phyloP scores from a whole-genome alignment of 30 jellyfish, hydroid and myxozoan species.

The Cassiopea xamachana region DNA sequence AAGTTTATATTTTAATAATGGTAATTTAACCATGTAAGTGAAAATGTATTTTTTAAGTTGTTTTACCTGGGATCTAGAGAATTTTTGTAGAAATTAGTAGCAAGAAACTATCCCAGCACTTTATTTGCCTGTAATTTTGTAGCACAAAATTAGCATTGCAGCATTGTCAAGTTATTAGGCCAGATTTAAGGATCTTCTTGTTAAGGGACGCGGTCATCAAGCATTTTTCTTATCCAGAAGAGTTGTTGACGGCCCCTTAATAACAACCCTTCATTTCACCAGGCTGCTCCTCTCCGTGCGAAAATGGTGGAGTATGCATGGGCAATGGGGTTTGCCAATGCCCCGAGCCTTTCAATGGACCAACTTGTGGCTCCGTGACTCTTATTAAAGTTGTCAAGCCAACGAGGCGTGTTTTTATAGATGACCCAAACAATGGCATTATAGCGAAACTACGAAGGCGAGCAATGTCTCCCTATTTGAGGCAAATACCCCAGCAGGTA shows the following conservation, averaged over 20 bases:
- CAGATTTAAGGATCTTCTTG: too few relatives aligned
- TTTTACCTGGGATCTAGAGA: too few relatives aligned
- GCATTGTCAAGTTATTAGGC: too few relatives aligned
- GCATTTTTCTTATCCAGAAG: background rate
- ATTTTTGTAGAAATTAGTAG: too few relatives aligned
- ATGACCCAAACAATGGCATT: slow-evolving; percentile 21
- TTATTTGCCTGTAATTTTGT: too few relatives aligned
- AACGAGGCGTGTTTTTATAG: slow-evolving; percentile 29
- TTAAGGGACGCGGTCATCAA: background rate
- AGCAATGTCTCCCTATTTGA: slow-evolving; percentile 10
- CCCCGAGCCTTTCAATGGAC: slow-evolving; percentile 82
- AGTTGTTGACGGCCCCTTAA: background rate
- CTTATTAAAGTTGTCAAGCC: slow-evolving; percentile 40
- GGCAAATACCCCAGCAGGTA: slow-evolving; percentile 41
- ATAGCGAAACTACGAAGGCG: slow-evolving; percentile 25
- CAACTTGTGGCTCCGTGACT: slow-evolving; percentile 65
- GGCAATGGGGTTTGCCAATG: slow-evolving; percentile 89
- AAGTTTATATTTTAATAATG: too few relatives aligned
- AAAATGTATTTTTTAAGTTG: too few relatives aligned
- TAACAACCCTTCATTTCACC: background rate
- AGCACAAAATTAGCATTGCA: too few relatives aligned
- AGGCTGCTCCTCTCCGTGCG: slow-evolving; percentile 91
- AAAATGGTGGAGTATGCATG: slow-evolving; percentile 88
- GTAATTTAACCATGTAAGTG: too few relatives aligned
- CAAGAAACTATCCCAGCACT: too few relatives aligned